These are phyloP conservation scores for Nerophis lumbriciformis DNA, from an alignment of 2,113 vertebrate genomes.

Conservation along the genomic window DNA sequence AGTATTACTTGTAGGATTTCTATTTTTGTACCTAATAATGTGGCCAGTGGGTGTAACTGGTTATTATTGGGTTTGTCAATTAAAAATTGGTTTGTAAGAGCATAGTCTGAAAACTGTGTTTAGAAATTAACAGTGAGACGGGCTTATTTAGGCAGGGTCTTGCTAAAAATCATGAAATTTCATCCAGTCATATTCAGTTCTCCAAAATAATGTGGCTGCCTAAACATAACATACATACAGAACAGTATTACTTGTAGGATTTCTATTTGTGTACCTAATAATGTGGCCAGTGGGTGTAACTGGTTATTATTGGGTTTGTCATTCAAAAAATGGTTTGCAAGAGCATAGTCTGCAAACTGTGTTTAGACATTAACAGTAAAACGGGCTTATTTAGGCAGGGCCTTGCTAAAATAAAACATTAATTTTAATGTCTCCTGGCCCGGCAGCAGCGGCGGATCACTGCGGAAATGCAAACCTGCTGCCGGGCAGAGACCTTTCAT, in stretches of 20 bases:
- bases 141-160: neutral
- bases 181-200: neutral
- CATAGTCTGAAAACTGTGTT: neutral
- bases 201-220: neutral
- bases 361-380: neutral
- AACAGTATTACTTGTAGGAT: neutral
- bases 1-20: neutral
- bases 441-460: conserved; percentile 46
- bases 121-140: neutral
- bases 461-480: conserved; percentile 67
- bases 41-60: neutral
- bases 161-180: neutral
- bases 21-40: neutral
- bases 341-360: neutral
- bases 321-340: neutral
- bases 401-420: conserved; percentile 1
- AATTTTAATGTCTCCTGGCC: conserved; percentile 49
- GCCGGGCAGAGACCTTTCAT: conserved; percentile 64
- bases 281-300: neutral
- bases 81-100: neutral
- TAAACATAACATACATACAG: too few species aligned
- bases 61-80: neutral
- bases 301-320: neutral
- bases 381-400: neutral
- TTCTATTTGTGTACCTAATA: neutral